A percentile compares a stretch with the other conserved stretches of the same genome.
Evolutionary conservation across 2,888 invertebrate species (phyloP).

Genomic region (Liopterus haemorrhoidalis): DNA sequence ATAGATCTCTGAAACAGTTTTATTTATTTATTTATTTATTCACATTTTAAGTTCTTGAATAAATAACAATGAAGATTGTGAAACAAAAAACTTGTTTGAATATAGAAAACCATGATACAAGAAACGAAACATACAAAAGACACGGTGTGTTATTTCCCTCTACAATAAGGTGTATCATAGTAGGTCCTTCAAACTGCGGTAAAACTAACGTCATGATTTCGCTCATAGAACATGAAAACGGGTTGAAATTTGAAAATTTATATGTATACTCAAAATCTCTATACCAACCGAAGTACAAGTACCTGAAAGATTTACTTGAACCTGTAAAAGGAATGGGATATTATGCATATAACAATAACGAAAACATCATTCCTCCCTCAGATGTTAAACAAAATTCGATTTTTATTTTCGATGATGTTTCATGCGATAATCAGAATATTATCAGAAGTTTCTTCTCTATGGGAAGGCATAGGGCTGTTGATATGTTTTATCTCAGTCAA

Average conservation of each 20-base stretch:
- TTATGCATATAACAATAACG: slow-evolving; percentile 17
- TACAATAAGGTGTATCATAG: slow-evolving; percentile 17
- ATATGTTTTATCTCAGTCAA: slow-evolving; percentile 37
- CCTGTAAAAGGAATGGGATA: slow-evolving; percentile 30
- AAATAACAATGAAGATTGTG: too few species aligned
- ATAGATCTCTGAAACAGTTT: too few species aligned
- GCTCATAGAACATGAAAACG: slow-evolving; percentile 37
- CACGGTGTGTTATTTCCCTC: slow-evolving; percentile 15
- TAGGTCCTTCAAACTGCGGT: slow-evolving; percentile 38
- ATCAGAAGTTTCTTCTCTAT: slow-evolving; percentile 35
- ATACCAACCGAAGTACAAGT: slow-evolving; percentile 36
- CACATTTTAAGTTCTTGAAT: too few species aligned
- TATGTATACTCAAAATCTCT: slow-evolving; percentile 38
- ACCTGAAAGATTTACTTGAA: slow-evolving; percentile 28
- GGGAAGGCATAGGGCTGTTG: slow-evolving; percentile 35
- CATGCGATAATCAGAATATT: slow-evolving; percentile 34
- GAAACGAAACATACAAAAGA: slow-evolving; percentile 9
- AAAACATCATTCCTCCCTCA: slow-evolving; percentile 18
- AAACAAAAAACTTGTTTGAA: too few species aligned
- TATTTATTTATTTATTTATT: too few species aligned
- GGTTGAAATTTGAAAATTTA: slow-evolving; percentile 40
- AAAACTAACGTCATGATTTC: slow-evolving; percentile 40
- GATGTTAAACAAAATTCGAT: slow-evolving; percentile 34
- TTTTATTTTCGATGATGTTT: slow-evolving; percentile 40
- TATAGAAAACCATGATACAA: too few species aligned